Base-by-base conservation (phyloP, 2,113 vertebrate species). In the Oenanthe oenanthe region DNA sequence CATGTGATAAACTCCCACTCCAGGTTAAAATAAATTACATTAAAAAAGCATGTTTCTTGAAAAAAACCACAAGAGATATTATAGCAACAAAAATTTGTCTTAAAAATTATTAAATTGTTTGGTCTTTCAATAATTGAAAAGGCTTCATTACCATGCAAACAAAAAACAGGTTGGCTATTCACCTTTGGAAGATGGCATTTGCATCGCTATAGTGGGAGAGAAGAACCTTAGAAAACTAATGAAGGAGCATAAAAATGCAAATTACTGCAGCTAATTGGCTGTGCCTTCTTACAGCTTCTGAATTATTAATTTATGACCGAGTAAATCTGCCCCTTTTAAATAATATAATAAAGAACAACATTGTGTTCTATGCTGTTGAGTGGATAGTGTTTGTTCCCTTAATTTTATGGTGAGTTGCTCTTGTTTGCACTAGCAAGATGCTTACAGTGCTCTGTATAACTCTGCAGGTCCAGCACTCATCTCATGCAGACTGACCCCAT, bases 181-280 rank as follows among this genome's bases (percentile, higher is more conserved):
- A 95, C 97, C 95, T 97, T 97, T 92, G 88, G 96, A 97, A 97
- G 94, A 96, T 66, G 92, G 78, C 91, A 91, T 97, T 97, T 97
- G 91, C 87, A 90, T 96, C 96, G 71, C 42, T 83, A 34, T 96
- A 96, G 91, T 47, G 90, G 90, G 79, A 79, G 82, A 97, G 96
- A 96, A 96, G 88, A 85, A 96, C 82, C 75, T 97, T 70, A 74
- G 84, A 89, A 97, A 97, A 97, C 82, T 94, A 97, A 98, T 96
- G 96, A 97, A 96, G 93, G 85, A 77, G 53, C 81, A 97, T 97
- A 96, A 98, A 98, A 98, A 98, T 98, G 97, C 95, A 98, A 98
- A 98, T 97, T 95, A 93, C 94, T 96, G 88, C 76, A 96, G 94
- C 89, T 98, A 97, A 98, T 98, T 98, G 96, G 96, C 94, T 96